Evolutionary conservation across 2,113 vertebrate genomes (phyloP), one percentile per base, ranked within the genome.

Genomic region (Festucalex cinctus): DNA sequence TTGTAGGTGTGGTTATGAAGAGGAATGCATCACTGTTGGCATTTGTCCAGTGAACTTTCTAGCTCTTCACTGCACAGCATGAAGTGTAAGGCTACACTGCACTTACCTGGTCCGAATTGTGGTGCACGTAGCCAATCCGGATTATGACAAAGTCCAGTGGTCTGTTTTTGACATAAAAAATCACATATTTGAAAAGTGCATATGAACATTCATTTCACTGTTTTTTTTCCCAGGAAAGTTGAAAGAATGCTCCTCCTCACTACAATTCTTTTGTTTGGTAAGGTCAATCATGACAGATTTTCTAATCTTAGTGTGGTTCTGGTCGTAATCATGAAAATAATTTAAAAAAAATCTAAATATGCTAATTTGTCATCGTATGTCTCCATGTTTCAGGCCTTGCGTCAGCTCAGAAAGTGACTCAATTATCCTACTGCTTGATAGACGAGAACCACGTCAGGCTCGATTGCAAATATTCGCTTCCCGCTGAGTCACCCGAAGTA

Each of bases 251-350:
- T 80, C 49, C 53, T 85, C 16, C 63, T 90, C 44, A 77, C 75
- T 1, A 78, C 83, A 56, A 13, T 89, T 69, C 82, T 83, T 41
- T 71, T 91, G 53, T 81, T 91, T n/a, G 89, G 91, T 91, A 83
- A 88, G 78, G 37, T 64, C 20, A 41, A 44, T 46, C 46, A 12
- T 73, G 13, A 39, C 2, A 46, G 26, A 8, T 63, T 20, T 37
- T 20, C 49, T 0, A 37, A 28, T 22, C 17, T 28, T 0, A 57
- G 19, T n/a, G 1, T 58, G 56, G 16, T 32, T 24, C 16, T 32
- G 22, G 41, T 49, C 62, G 32, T 20, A 60, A 51, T 20, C 49
- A 51, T 5, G 5, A 8, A 37, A 9, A 17, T 43, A 6, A 6
- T 3, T 68, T 36, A 32, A 32, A 32, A 32, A 32, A 32, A 32